Base-by-base conservation (phyloP, 37 sponge, comb jelly and placozoan species). In the Tethya wilhelma region DNA sequence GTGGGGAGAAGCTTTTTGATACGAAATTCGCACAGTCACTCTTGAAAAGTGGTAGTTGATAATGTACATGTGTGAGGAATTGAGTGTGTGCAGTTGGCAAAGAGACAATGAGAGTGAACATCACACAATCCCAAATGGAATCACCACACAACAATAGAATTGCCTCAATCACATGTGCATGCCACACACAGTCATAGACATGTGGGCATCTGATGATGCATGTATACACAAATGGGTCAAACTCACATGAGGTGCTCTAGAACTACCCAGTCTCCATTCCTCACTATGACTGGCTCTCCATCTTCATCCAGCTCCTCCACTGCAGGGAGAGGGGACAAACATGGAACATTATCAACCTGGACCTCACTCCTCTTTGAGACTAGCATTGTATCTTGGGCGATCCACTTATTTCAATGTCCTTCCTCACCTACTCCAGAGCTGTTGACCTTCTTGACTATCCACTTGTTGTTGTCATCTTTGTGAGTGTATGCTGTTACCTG, bases 391-490 rank as follows among this genome's bases (percentile, higher is more conserved):
- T 9, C 14, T 19, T 9, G 53, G 9, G 14, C 53, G 53, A 49
- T 49, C 9, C 9, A 14, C 14, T n/a, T n/a, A n/a, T n/a, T n/a
- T n/a, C n/a, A 3, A 41, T 19, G 8, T 8, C 12, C 36, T 2
- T 58, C 20, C 44, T 28, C 38, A 75, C 75, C 75, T 58, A 42
- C 25, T 41, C 32, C 19, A 38, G 75, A 59, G 31, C 31, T 8
- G 22, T 88, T 76, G 20, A 82, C 44, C 69, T 64, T 85, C 78
- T 89, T 91, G 32, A 97, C 79, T 9, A 94, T 28, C 90, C 90
- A 98, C 71, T 85, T 86, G 84, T 98, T 98, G 84, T 98, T 98
- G 56, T 96, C 96, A 69, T 98, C 99, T 46, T 91, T 93, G 81
- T 95, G 96, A 20, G 94, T 84, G 79, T 98, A 98, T 14, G 94